These are phyloP conservation scores for Bellardia bayeri DNA, from an alignment of 2,888 invertebrate genomes.

Conservation along the genomic window DNA sequence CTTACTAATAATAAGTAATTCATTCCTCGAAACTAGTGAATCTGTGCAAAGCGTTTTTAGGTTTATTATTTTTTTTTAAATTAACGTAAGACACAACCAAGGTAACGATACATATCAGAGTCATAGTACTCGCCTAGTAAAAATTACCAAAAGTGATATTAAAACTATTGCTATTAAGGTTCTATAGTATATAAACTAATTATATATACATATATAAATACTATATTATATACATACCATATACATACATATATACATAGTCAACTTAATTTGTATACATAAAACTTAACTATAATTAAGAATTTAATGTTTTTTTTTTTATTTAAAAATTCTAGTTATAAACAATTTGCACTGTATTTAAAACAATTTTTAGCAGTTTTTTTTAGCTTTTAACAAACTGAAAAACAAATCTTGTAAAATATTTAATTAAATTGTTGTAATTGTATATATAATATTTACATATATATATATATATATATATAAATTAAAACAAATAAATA, in stretches of 20 bases:
- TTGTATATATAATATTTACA: slow-evolving; percentile 72
- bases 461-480: slow-evolving; percentile 31
- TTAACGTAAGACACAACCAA: slow-evolving; percentile 87
- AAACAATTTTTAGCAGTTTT: slow-evolving; percentile 62
- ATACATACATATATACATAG: slow-evolving; percentile 36
- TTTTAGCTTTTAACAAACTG: slow-evolving; percentile 72
- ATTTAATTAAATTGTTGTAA: slow-evolving; percentile 69
- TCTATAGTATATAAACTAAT: slow-evolving; percentile 64
- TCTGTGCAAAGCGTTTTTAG: background rate
- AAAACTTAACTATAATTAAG: background rate
- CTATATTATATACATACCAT: slow-evolving; percentile 67
- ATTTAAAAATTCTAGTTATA: slow-evolving; percentile 34
- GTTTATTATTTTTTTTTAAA: slow-evolving; percentile 39
- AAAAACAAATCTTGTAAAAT: slow-evolving; percentile 64
- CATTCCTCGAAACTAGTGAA: background rate
- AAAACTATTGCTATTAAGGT: slow-evolving; percentile 82
- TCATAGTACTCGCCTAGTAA: slow-evolving; percentile 87
- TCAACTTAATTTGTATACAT: slow-evolving; percentile 68
- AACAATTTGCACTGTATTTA: slow-evolving; percentile 71
- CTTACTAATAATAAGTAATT: no score
- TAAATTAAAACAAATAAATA: background rate
- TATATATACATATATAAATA: slow-evolving; percentile 73
- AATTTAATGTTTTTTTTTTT: slow-evolving; percentile 54
- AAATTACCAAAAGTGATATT: slow-evolving; percentile 85
- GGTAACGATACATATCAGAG: slow-evolving; percentile 90